Base-by-base conservation (phyloP, 2,113 vertebrate species). In the Lota lota region DNA sequence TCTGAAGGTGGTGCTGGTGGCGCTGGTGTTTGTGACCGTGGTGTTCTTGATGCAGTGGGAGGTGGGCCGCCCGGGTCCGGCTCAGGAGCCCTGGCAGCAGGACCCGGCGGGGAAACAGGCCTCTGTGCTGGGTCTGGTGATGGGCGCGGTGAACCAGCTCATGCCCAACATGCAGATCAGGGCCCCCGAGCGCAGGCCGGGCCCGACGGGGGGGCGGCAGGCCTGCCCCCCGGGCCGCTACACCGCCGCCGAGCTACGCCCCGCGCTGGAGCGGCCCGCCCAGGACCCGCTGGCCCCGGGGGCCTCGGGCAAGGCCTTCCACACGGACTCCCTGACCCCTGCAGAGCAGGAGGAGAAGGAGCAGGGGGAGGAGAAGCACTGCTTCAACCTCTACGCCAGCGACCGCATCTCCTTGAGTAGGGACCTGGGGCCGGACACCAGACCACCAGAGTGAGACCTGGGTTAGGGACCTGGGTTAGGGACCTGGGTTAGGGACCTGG, bases 121-220 rank as follows among this genome's bases (percentile, higher is more conserved):
- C 75, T 88, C 93, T 17, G 85, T 99, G 82, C 85, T 99, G 72
- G 95, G 92, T 77, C 93, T 98, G 60, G 80, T 98, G 86, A 91
- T 98, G 36, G 95, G 97, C 70, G 97, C 97, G 28, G 92, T 99
- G 84, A 95, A 97, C 89, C 98, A 98, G 89, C 92, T 99, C 22
- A 95, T 97, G 88, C 97, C 97, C 87, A 98, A 98, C 91, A 94
- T 99, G 96, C 97, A 99, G 85, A 99, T 99, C 88, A 91, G 88
- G 85, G 97, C 97, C 50, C 97, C 97, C 0, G 68, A 94, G 11
- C 93, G 92, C 62, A 90, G 92, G 85, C 92, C 80, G 75, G 88
- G 90, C 17, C 68, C 82, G 56, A 68, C 80, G 53, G 83, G 80
- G 59, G 90, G 77, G 7, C 57, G 84, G 61, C 85, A 64, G 28